These are phyloP conservation scores for Acrocera orbiculus DNA, from an alignment of 2,888 invertebrate species.

Conservation along the genomic window DNA sequence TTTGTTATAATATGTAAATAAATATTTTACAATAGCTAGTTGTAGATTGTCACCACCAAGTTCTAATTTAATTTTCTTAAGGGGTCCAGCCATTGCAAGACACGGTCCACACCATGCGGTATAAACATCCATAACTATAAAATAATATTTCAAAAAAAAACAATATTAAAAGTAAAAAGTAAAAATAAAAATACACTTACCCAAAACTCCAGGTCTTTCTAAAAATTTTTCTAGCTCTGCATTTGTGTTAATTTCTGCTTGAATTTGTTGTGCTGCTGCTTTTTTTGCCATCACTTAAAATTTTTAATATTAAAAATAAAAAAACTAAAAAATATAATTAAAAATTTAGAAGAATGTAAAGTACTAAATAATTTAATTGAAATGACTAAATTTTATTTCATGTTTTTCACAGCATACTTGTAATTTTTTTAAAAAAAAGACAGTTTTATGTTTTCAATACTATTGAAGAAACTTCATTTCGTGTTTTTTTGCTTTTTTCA, in stretches of 20 bases:
- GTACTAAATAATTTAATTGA: no score
- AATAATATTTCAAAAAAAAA: slow-evolving; percentile 8
- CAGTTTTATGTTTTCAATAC: no score
- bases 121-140: slow-evolving; percentile 67
- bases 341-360: no score
- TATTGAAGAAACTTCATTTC: no score
- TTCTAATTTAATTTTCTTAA: slow-evolving; percentile 76
- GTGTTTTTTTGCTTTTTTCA: no score
- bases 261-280: slow-evolving; percentile 55
- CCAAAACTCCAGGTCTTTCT: slow-evolving; percentile 54
- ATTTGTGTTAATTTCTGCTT: slow-evolving; percentile 61
- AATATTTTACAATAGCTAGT: slow-evolving; percentile 50
- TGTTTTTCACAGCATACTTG: no score
- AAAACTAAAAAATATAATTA: no score
- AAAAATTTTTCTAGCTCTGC: slow-evolving; percentile 74
- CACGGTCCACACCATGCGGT: slow-evolving; percentile 89
- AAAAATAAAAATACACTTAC: no score
- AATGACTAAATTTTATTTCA: no score
- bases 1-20: background rate
- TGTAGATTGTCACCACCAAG: slow-evolving; percentile 63
- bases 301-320: no score
- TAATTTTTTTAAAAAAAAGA: no score
- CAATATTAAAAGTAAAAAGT: no score
- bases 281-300: slow-evolving; percentile 50
- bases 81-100: slow-evolving; percentile 61